A percentile compares a stretch with the other conserved stretches of the same genome.
Conservation (phyloP, 1,140 invertebrate genomes). For the Heliconius melpomene region DNA sequence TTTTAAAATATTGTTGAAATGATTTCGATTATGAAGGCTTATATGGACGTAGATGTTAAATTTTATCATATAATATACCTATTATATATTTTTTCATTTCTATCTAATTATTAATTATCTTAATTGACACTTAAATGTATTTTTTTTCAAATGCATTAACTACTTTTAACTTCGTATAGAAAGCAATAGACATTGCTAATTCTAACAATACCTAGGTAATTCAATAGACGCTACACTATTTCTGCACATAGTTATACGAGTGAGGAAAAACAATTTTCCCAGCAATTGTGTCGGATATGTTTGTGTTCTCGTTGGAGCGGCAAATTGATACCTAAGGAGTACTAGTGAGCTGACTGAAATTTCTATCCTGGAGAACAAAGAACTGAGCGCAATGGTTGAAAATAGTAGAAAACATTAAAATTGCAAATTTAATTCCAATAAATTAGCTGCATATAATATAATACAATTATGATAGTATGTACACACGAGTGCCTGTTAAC, state of each 20-base stretch:
- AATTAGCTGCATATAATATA: background rate
- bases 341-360: constrained; percentile 28
- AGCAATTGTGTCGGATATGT: constrained; percentile 31
- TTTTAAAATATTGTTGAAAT: background rate
- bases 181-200: background rate
- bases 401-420: background rate
- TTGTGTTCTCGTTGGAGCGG: constrained; percentile 32
- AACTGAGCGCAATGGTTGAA: background rate
- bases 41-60: background rate
- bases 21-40: background rate
- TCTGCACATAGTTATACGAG: constrained; percentile 18
- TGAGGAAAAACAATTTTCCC: constrained; percentile 26
- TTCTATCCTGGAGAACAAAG: constrained; percentile 33
- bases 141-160: no score
- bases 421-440: background rate
- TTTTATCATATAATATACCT: background rate
- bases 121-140: no score
- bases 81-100: no score
- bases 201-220: background rate
- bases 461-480: background rate
- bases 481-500: background rate
- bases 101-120: background rate
- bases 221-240: background rate
- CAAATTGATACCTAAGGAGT: constrained; percentile 33
- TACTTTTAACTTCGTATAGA: no score